A percentile compares a stretch with the other conserved stretches of the same genome.
Evolutionary conservation across 2,888 invertebrate genomes (phyloP).

Genomic region (Hanleya hanleyi): DNA sequence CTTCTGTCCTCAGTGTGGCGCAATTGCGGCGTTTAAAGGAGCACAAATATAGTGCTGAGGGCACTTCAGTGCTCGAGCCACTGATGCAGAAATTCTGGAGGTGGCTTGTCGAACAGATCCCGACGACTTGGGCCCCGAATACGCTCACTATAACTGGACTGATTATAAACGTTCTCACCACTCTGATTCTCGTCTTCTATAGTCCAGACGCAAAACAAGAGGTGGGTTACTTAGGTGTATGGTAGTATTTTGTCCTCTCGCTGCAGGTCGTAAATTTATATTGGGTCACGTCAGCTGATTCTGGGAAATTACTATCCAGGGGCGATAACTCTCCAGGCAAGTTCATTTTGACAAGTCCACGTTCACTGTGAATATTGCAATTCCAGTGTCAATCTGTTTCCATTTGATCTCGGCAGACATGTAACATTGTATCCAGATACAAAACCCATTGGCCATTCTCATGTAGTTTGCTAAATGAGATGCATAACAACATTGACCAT

Average conservation of each 20-base stretch:
- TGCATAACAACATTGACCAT: too few relatives aligned
- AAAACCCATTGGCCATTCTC: too few relatives aligned
- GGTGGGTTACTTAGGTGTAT: conserved; percentile 73
- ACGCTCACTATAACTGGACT: conserved; percentile 95
- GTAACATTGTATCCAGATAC: too few relatives aligned
- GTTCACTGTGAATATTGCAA: too few relatives aligned
- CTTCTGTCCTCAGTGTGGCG: conserved; percentile 52
- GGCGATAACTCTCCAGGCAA: conserved; percentile 3
- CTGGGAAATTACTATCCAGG: background rate
- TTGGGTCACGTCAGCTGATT: conserved; percentile 9
- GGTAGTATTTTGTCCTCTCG: background rate
- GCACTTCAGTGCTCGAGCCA: conserved; percentile 89
- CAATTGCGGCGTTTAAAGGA: conserved; percentile 94
- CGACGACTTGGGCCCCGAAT: conserved; percentile 98
- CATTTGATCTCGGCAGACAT: too few relatives aligned
- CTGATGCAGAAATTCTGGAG: conserved; percentile 97
- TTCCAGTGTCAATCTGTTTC: too few relatives aligned
- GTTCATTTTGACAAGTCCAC: too few relatives aligned
- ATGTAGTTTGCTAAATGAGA: too few relatives aligned
- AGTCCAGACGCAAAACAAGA: conserved; percentile 92
- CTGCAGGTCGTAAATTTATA: background rate
- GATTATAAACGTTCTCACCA: conserved; percentile 92
- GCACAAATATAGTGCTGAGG: conserved; percentile 96
- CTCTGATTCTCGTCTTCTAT: conserved; percentile 92
- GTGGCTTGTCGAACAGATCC: conserved; percentile 87